Conservation (phyloP, 2,888 invertebrate genomes). For the Dynastes hyllus region DNA sequence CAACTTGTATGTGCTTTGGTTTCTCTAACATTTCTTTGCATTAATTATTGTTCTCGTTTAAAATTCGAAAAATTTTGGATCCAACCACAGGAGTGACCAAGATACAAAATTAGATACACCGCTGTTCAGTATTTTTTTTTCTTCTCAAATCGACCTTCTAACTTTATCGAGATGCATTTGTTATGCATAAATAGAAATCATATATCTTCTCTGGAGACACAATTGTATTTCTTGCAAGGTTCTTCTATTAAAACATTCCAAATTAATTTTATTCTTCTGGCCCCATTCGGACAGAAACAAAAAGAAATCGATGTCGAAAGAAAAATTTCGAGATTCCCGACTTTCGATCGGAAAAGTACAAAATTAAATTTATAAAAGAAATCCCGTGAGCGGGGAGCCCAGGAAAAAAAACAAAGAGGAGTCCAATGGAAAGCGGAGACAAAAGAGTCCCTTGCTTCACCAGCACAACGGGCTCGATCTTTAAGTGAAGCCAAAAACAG, state of each 20-base stretch:
- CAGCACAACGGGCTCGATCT: neutral
- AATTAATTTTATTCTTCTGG: constrained; percentile 35
- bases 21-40: too few relatives aligned
- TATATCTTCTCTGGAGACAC: constrained; percentile 33
- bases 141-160: constrained; percentile 8
- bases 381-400: neutral
- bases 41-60: too few relatives aligned
- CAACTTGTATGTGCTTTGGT: too few relatives aligned
- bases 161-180: constrained; percentile 12
- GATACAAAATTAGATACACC: too few relatives aligned
- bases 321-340: constrained; percentile 33
- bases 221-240: constrained; percentile 18
- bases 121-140: neutral
- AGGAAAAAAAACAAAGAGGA: neutral
- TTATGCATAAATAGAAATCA: constrained; percentile 27
- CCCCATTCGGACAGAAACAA: constrained; percentile 7
- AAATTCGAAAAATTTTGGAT: too few relatives aligned
- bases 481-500: constrained; percentile 17
- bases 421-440: neutral
- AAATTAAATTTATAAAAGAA: too few relatives aligned
- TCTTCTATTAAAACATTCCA: constrained; percentile 41
- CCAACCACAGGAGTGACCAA: too few relatives aligned
- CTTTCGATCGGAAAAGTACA: constrained; percentile 40
- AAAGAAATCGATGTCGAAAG: constrained; percentile 7
- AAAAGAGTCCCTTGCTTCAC: constrained; percentile 18